Percentiles rank a stretch among this genome's conserved stretches.
Evolutionary conservation across 1,140 invertebrate species (phyloP).

Genomic region (Oncopodura yosiiana): DNA sequence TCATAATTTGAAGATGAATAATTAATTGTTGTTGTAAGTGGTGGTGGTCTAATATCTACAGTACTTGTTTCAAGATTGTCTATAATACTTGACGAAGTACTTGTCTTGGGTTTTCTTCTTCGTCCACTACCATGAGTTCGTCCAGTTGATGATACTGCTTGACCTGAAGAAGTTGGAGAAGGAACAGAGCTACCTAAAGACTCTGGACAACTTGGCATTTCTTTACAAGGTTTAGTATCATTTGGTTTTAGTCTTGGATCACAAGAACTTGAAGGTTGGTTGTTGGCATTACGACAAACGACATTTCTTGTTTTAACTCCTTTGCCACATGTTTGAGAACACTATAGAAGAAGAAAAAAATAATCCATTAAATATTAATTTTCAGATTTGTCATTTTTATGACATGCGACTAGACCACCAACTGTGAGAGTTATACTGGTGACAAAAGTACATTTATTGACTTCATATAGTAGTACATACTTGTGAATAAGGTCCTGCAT

Average conservation of each 20-base stretch:
- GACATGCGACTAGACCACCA: not conserved
- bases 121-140: not conserved
- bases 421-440: not conserved
- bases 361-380: constrained; percentile 3
- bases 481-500: constrained; percentile 70
- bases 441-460: not conserved
- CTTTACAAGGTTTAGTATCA: constrained; percentile 39
- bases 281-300: constrained; percentile 56
- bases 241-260: constrained; percentile 47
- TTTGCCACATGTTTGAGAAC: constrained; percentile 73
- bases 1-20: not conserved
- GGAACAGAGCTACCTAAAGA: too few relatives aligned
- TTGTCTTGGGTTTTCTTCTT: constrained; percentile 17
- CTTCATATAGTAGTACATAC: constrained; percentile 62
- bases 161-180: constrained; percentile 39
- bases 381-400: not conserved
- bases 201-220: constrained; percentile 44
- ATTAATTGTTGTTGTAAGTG: not conserved
- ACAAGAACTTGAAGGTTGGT: constrained; percentile 46
- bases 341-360: constrained; percentile 50
- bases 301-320: constrained; percentile 70
- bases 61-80: not conserved
- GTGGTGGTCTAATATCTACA: too few relatives aligned
- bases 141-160: constrained; percentile 16
- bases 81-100: constrained; percentile 12